Percentiles rank a stretch among this genome's conserved stretches.
These are phyloP conservation scores for Eudyptes chrysolophus DNA, from an alignment of 2,113 vertebrate genomes.

Conservation along the genomic window DNA sequence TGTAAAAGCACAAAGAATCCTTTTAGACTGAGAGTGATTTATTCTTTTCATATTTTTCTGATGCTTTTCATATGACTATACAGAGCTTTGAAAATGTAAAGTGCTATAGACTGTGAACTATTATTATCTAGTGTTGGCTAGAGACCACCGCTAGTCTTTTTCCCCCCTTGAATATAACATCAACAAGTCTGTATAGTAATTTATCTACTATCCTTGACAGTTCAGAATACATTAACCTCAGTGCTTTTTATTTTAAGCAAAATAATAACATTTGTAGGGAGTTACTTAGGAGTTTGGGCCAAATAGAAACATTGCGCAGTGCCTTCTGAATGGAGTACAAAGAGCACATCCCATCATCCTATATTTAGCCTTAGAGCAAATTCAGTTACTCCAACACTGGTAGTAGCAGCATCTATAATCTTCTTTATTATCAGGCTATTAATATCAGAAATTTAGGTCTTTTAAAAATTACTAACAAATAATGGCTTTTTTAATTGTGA, in stretches of 20 bases:
- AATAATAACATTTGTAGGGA: not conserved
- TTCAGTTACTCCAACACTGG: not conserved
- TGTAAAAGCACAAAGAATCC: conserved; percentile 36
- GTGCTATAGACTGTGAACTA: not conserved
- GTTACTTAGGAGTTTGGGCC: not conserved
- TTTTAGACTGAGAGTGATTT: not conserved
- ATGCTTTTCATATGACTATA: conserved; percentile 14
- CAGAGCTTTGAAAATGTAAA: conserved; percentile 10
- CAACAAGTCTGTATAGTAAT: not conserved
- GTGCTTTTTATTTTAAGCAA: not conserved
- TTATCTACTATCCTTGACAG: not conserved
- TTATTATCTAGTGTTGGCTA: not conserved
- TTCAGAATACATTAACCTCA: not conserved
- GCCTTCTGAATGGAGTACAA: not conserved
- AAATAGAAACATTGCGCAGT: not conserved
- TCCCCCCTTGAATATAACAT: not conserved
- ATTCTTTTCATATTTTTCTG: not conserved
- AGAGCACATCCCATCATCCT: not conserved
- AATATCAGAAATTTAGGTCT: not conserved
- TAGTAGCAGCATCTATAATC: not conserved
- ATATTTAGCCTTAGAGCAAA: not conserved
- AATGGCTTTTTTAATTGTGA: not conserved
- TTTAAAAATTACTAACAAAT: not conserved
- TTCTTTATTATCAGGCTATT: not conserved
- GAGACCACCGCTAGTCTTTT: not conserved